phyloP scores from a whole-genome alignment of 2,113 vertebrate species.

The Thunnus thynnus region DNA sequence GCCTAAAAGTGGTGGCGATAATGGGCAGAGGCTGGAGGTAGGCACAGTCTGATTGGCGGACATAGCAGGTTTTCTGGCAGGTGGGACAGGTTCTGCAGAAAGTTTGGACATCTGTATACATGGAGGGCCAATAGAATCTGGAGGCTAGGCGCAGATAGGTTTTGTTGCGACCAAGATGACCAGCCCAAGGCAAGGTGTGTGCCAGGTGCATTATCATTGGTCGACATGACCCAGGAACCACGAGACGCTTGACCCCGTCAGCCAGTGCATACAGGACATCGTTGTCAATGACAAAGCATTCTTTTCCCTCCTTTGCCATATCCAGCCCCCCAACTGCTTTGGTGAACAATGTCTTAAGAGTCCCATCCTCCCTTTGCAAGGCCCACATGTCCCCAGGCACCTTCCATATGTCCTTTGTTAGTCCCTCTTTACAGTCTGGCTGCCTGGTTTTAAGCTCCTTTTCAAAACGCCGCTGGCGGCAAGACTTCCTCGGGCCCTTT shows the following conservation, averaged over 20 bases:
- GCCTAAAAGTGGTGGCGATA: not conserved
- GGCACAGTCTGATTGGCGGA: not conserved
- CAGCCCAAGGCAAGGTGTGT: slow-evolving; percentile 9
- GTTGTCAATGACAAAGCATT: no score
- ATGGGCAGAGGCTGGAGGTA: not conserved
- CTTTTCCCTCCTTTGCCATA: no score
- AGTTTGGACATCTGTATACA: not conserved
- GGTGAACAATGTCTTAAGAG: no score
- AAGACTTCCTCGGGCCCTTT: no score
- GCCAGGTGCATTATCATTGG: not conserved
- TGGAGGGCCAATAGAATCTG: not conserved
- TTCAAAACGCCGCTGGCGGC: no score
- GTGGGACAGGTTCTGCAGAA: not conserved
- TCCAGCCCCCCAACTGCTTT: no score
- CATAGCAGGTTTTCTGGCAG: not conserved
- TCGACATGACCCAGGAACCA: not conserved
- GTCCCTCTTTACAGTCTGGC: no score
- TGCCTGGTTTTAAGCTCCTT: no score
- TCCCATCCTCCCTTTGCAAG: no score
- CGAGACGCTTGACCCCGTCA: not conserved
- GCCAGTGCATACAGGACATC: no score
- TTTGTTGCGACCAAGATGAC: not conserved
- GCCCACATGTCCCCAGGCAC: no score
- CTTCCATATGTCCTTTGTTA: no score
- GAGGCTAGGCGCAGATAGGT: not conserved